phyloP scores from a whole-genome alignment of 2,113 vertebrate genomes.

The Scytalopus superciliaris region DNA sequence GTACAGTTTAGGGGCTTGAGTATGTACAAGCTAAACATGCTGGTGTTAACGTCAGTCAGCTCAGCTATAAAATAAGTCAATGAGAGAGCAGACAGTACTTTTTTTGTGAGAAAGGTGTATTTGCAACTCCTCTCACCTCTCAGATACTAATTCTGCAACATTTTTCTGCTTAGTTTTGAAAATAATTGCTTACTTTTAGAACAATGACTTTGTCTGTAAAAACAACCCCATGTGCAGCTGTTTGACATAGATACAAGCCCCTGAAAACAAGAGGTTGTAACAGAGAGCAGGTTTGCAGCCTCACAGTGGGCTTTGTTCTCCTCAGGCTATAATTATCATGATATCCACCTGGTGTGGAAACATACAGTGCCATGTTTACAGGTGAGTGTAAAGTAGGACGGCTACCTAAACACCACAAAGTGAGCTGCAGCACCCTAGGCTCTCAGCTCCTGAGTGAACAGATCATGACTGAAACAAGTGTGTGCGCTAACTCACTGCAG shows the following conservation, averaged over 20 bases:
- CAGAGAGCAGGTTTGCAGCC: background rate
- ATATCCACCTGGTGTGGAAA: background rate
- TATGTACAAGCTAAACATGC: background rate
- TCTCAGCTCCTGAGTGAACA: background rate
- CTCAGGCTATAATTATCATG: background rate
- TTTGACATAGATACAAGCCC: background rate
- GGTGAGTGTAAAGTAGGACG: background rate
- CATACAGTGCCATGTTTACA: background rate
- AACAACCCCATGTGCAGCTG: background rate
- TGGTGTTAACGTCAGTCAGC: background rate
- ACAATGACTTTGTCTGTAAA: background rate
- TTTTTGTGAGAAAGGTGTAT: background rate
- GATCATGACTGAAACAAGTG: background rate
- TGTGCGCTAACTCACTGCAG: background rate
- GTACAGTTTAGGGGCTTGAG: background rate
- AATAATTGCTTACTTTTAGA: background rate
- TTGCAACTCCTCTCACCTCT: background rate
- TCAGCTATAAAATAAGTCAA: background rate
- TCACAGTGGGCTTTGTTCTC: background rate
- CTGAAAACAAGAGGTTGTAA: background rate
- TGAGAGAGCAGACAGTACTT: background rate
- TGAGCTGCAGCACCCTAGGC: fast-evolving
- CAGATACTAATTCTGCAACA: background rate
- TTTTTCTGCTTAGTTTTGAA: background rate
- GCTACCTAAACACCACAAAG: background rate